Evolutionary conservation across 1,140 invertebrate genomes (phyloP), one percentile per base, ranked within the genome.

Genomic region (Drosophila tsacasi): DNA sequence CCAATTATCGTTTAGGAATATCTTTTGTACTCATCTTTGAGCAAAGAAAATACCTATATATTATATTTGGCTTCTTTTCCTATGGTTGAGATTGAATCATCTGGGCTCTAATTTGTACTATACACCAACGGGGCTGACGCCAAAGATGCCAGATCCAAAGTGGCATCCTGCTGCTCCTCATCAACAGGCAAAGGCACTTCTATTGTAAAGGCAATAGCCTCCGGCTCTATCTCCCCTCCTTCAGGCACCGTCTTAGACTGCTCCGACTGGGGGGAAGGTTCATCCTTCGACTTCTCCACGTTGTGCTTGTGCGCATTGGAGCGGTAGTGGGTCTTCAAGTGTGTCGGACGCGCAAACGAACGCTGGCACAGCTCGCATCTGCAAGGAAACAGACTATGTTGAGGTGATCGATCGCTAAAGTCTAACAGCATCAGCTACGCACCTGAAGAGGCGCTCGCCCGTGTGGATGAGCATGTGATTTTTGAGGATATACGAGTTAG

Each of bases 401-500:
- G 2, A 12, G 9, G 19, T 40, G 12, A 42, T 61, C 3, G 5
- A 17, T 47, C 3, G 30, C 3, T 19, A 15, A 10, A 32, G 19
- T 6, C 10, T 21, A 23, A 15, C 0, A 19, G 2, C 12, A 19
- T 17, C 2, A 23, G 13, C 1, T 47, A 63, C 63, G 61, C 55
- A 35, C 87, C 81, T 84, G 55, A 82, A 91, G 40, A 87, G 49
- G 0, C 87, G 89, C 46, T 91, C 87, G 27, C 87, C 87, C 0
- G 87, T 91, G 27, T 91, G 87, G 5, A 91, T 75, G 12, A 91
- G 65, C 65, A 87, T 87, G 37, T 91, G 87, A 39, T 91, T 91
- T 23, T 91, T 91, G 3, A 91, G 74, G 27, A 87, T 83, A 35
- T 91, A 87, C 0, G 87, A 94, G 81, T 94, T 94, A 8, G 94